phyloP scores from a whole-genome alignment of 2,797 vertebrate genomes.

The Chloroceryle inda region DNA sequence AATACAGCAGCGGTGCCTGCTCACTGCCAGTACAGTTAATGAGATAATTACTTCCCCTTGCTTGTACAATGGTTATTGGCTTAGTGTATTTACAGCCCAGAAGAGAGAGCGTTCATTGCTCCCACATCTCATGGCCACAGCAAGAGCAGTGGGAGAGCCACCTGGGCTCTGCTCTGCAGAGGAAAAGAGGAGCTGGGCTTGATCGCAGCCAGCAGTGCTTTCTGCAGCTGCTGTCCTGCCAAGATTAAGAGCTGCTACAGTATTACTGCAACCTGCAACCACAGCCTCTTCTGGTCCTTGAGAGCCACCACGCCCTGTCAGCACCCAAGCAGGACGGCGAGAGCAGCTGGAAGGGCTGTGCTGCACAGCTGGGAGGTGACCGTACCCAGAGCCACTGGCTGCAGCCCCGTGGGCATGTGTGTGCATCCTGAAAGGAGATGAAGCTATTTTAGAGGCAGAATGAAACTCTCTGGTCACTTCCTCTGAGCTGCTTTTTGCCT shows the following conservation, averaged over 20 bases:
- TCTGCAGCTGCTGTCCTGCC: neutral
- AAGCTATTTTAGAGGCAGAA: neutral
- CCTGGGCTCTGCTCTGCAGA: accelerated
- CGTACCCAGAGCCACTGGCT: accelerated
- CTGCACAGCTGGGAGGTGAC: neutral
- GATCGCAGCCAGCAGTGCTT: accelerated
- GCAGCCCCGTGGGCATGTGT: neutral
- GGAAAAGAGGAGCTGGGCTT: neutral
- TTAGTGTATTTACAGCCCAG: neutral
- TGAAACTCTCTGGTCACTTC: neutral
- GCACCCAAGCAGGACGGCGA: neutral
- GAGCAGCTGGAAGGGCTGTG: neutral
- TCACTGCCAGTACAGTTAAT: neutral
- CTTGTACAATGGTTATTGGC: neutral
- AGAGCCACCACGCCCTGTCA: accelerated
- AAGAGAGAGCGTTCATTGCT: neutral
- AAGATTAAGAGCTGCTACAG: neutral
- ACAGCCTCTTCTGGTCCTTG: neutral
- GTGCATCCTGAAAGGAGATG: neutral
- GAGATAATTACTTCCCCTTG: neutral
- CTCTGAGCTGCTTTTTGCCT: neutral
- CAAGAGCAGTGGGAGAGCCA: neutral
- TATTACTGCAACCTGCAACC: neutral
- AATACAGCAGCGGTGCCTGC: neutral
- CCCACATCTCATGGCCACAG: neutral